Conservation (phyloP, 2,113 vertebrate species). For the Phocoena phocoena region DNA sequence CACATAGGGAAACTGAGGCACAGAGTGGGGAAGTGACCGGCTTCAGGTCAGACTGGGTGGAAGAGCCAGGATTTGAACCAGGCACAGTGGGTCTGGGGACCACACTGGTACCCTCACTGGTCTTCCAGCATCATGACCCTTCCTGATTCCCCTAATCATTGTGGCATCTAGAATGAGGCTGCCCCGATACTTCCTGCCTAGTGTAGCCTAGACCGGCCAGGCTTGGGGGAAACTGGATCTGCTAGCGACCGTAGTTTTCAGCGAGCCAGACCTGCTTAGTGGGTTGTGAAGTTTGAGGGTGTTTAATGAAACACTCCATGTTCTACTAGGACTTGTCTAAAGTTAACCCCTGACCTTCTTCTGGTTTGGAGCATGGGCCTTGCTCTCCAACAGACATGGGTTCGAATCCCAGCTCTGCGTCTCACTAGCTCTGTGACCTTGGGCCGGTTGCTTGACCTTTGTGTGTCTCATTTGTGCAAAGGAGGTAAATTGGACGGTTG, state of each 20-base stretch:
- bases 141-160: not conserved
- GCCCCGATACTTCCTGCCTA: not conserved
- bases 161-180: not conserved
- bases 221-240: not conserved
- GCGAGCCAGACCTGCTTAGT: not conserved
- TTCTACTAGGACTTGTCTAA: not conserved
- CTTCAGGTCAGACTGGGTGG: not conserved
- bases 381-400: not conserved
- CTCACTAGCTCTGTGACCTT: not conserved
- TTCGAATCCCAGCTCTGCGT: not conserved
- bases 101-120: accelerated
- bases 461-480: not conserved
- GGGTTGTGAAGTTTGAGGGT: not conserved
- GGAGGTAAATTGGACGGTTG: not conserved
- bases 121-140: not conserved
- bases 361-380: not conserved
- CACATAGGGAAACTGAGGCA: not conserved
- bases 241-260: not conserved
- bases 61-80: not conserved
- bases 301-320: not conserved
- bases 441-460: not conserved
- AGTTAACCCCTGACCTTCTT: not conserved
- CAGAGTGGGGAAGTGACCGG: not conserved
- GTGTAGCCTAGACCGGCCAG: not conserved
- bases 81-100: not conserved